Evolutionary conservation across 2,888 invertebrate genomes (phyloP).

Genomic region (Rhogogaster chlorosoma): DNA sequence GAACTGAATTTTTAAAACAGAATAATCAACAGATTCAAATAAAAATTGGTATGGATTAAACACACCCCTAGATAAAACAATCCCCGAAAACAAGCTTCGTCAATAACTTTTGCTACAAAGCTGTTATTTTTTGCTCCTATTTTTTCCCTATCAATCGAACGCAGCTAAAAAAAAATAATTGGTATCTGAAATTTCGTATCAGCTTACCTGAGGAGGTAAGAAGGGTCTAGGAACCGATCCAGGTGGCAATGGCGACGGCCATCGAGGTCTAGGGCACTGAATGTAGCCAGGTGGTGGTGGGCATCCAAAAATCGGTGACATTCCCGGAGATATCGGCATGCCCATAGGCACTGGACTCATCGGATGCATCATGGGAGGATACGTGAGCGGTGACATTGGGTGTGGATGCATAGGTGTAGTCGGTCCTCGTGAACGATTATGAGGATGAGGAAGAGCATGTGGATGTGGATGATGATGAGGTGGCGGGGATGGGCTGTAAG

Average conservation of each 20-base stretch:
- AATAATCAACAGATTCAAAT: neutral
- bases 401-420: conserved; percentile 64
- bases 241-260: conserved; percentile 81
- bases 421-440: conserved; percentile 54
- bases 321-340: conserved; percentile 84
- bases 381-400: conserved; percentile 80
- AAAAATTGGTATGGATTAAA: no score
- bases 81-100: no score
- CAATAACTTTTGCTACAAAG: no score
- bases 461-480: conserved; percentile 74
- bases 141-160: neutral
- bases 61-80: no score
- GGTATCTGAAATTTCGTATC: neutral
- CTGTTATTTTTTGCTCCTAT: neutral
- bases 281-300: conserved; percentile 78
- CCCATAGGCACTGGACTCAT: conserved; percentile 81
- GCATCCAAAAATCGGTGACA: conserved; percentile 79
- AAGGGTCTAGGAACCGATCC: conserved; percentile 78
- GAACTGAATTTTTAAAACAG: neutral
- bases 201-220: conserved; percentile 79
- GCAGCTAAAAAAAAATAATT: neutral
- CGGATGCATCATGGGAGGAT: conserved; percentile 76
- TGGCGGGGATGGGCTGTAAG: conserved; percentile 88
- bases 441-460: conserved; percentile 57
- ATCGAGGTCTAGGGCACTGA: conserved; percentile 84